Conservation (phyloP, 2,113 vertebrate genomes). For the Apodemus sylvaticus region DNA sequence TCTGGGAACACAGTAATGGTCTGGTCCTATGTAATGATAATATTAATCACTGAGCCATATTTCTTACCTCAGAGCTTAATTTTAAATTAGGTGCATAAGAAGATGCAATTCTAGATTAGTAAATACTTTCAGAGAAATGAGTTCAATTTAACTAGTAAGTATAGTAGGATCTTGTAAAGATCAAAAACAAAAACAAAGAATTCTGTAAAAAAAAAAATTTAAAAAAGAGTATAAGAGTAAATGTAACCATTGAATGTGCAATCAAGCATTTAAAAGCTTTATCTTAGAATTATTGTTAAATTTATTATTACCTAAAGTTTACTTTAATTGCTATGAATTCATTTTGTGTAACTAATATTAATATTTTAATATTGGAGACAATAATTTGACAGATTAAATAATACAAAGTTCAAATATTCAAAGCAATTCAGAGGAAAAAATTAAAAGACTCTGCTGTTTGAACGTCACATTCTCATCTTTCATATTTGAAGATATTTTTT, state of each 20-base stretch:
- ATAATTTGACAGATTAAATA: neutral
- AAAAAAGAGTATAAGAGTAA: neutral
- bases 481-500: slow-evolving; percentile 60
- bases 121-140: neutral
- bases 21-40: no score
- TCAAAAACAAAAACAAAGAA: neutral
- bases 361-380: neutral
- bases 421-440: neutral
- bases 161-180: neutral
- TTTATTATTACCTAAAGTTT: neutral
- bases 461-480: neutral
- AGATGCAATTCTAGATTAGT: neutral
- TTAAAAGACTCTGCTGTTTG: neutral
- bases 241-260: neutral
- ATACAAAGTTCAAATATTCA: neutral
- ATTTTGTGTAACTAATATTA: slow-evolving; percentile 36
- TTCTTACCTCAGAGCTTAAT: neutral
- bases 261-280: neutral
- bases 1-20: neutral
- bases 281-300: neutral
- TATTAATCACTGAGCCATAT: neutral
- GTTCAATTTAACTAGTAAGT: neutral
- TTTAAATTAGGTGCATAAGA: neutral
- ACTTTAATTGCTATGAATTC: neutral
- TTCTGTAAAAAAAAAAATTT: neutral